phyloP scores from a whole-genome alignment of 2,113 vertebrate species.

The Ophiodon elongatus region DNA sequence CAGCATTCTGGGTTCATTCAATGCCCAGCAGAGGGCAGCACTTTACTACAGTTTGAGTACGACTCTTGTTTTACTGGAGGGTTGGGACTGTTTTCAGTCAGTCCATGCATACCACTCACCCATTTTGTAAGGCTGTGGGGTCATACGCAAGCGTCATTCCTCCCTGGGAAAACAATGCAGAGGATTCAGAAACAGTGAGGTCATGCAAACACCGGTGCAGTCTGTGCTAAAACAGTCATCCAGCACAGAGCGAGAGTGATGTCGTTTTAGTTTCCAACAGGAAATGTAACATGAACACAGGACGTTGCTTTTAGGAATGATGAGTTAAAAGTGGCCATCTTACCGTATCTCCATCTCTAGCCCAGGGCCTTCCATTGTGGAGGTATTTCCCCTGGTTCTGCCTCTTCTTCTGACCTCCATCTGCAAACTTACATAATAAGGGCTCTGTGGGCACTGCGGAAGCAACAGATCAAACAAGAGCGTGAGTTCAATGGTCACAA shows the following conservation, averaged over 20 bases:
- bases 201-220: slow-evolving; percentile 55
- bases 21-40: slow-evolving; percentile 65
- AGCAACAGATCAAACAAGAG: slow-evolving; percentile 62
- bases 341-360: slow-evolving; percentile 90
- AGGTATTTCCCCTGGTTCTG: slow-evolving; percentile 93
- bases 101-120: slow-evolving; percentile 85
- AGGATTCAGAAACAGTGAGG: slow-evolving; percentile 76
- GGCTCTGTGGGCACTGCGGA: slow-evolving; percentile 90
- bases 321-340: slow-evolving; percentile 26
- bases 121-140: slow-evolving; percentile 93
- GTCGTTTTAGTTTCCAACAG: background rate
- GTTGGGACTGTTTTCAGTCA: slow-evolving; percentile 76
- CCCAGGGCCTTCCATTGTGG: slow-evolving; percentile 92
- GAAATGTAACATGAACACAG: background rate
- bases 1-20: background rate
- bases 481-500: slow-evolving; percentile 48
- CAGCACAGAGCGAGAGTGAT: background rate
- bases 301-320: background rate
- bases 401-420: slow-evolving; percentile 95
- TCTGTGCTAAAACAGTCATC: slow-evolving; percentile 18
- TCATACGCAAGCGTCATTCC: slow-evolving; percentile 95
- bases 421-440: slow-evolving; percentile 96
- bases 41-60: background rate
- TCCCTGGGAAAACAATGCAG: slow-evolving; percentile 85
- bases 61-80: slow-evolving; percentile 49